Evolutionary conservation across 2,113 vertebrate genomes (phyloP).

Genomic region (Melierax canorus): DNA sequence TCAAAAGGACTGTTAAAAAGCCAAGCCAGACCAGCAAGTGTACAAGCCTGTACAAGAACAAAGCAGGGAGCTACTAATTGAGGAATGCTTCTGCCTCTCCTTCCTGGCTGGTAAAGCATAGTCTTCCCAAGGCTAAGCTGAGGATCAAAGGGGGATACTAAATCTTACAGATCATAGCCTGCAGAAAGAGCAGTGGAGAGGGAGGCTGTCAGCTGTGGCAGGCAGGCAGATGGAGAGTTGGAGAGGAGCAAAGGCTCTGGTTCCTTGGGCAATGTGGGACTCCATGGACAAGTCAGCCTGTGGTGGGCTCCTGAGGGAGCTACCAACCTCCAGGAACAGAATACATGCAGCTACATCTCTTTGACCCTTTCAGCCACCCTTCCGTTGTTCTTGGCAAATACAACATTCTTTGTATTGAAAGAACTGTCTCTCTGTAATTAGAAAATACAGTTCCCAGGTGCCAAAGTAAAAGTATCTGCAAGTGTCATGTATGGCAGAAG

Average conservation of each 20-base stretch:
- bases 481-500: not conserved
- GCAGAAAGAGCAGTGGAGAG: not conserved
- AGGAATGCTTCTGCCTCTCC: not conserved
- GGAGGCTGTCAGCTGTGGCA: not conserved
- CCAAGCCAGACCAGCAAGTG: accelerated
- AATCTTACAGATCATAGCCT: not conserved
- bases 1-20: not conserved
- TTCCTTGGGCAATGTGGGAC: not conserved
- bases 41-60: not conserved
- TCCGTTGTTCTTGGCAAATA: not conserved
- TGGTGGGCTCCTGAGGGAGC: not conserved
- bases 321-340: not conserved
- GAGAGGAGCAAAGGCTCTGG: not conserved
- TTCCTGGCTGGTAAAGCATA: not conserved
- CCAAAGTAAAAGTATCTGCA: not conserved
- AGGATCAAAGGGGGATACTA: not conserved
- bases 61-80: accelerated
- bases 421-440: not conserved
- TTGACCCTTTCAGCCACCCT: not conserved
- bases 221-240: not conserved
- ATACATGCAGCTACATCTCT: not conserved
- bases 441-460: not conserved
- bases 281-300: not conserved
- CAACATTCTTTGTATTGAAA: not conserved
- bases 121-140: not conserved